phyloP scores from a whole-genome alignment of 2,797 vertebrate species.

The Microhierax caerulescens region DNA sequence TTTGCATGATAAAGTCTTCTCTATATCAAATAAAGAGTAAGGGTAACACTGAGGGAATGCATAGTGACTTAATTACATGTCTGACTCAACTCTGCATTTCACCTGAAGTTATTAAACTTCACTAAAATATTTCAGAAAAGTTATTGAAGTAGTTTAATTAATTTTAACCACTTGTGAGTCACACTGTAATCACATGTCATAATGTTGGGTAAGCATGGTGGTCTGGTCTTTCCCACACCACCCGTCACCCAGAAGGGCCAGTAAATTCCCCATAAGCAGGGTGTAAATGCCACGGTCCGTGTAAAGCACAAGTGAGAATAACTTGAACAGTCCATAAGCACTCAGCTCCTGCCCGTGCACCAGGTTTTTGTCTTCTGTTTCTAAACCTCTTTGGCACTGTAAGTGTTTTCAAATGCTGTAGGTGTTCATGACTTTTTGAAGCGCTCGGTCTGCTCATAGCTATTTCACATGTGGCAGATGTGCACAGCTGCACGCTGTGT shows the following conservation, averaged over 20 bases:
- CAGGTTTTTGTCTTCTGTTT: not conserved
- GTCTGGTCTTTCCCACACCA: not conserved
- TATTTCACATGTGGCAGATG: accelerated
- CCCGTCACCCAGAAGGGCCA: accelerated
- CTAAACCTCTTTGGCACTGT: accelerated
- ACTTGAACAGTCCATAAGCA: not conserved
- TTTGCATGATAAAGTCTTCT: not conserved
- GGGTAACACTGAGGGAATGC: not conserved
- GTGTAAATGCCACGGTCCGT: not conserved
- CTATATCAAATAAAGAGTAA: not conserved
- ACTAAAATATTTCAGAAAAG: not conserved
- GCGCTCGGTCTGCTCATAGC: not conserved
- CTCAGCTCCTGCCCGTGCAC: not conserved
- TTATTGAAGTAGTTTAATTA: not conserved
- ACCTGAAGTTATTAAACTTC: not conserved
- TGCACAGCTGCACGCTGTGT: accelerated
- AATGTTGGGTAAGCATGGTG: not conserved
- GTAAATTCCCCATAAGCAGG: not conserved
- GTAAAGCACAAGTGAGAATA: not conserved
- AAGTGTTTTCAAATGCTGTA: not conserved
- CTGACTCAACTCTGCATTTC: not conserved
- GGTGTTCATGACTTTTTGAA: not conserved
- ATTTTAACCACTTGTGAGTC: not conserved
- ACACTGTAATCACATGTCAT: accelerated
- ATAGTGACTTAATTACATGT: not conserved